Base-by-base conservation (phyloP, 1,140 invertebrate species). In the Cotesia glomerata region DNA sequence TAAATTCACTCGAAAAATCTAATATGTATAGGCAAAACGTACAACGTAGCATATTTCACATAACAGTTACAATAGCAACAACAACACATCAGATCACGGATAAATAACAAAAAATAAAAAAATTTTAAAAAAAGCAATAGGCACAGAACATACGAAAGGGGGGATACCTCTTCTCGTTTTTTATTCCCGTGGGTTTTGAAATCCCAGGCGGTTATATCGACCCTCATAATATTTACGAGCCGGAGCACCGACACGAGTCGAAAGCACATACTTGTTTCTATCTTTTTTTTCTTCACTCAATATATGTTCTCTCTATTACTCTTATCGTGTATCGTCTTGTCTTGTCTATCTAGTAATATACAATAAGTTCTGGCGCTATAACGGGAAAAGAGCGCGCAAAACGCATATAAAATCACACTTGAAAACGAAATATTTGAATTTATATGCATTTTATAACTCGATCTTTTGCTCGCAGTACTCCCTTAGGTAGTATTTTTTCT, bases 161-260 rank as follows among this genome's bases (percentile, higher is more conserved):
- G 13, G 11, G 5, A 35, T 4, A 35, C 39, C 18, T 67, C 34
- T 26, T 52, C 39, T 34, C 13, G 26, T 49, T 62, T 71, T 64
- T 14, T 36, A 11, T 62, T 70, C 82, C 80, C 78, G 64, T 71
- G 81, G 80, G 79, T 76, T 78, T 71, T 75, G 75, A 77, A 84
- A 83, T 84, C 83, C 83, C 83, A 78, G 81, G 81, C 82, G 81
- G 81, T 82, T 82, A 80, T 84, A 84, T 84, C 82, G 80, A 82
- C 82, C 81, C 82, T 80, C 82, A 82, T 84, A 84, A 84, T 84
- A 84, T 84, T 83, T 84, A 84, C 81, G 80, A 82, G 76, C 77
- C 71, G 11, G 7, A 71, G 76, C 76, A 73, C 76, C 77, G 71
- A 77, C 74, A 74, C 69, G 66, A 63, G 66, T 75, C 74, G 59